Evolutionary conservation across 2,888 invertebrate genomes (phyloP).

Genomic region (Lochmaea crataegi): DNA sequence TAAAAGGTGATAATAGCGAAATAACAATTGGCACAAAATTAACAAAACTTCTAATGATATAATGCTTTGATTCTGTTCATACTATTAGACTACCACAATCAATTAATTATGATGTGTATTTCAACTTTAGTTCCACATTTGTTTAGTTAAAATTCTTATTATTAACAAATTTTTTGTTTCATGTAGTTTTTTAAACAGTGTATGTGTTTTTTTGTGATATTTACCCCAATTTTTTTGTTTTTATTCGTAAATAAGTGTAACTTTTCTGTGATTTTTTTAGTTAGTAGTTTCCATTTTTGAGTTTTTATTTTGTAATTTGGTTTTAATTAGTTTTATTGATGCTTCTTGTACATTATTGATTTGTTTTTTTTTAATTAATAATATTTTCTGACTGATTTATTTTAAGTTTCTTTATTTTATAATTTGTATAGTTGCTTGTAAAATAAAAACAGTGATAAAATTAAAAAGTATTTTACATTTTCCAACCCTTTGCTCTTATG

Average conservation of each 20-base stretch:
- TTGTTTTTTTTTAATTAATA: slow-evolving; percentile 29
- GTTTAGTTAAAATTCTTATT: too few relatives aligned
- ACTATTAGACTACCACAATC: too few relatives aligned
- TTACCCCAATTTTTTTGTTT: not conserved
- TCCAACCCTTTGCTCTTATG: too few relatives aligned
- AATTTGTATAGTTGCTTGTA: slow-evolving; percentile 35
- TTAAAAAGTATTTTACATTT: not conserved
- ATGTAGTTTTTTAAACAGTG: not conserved
- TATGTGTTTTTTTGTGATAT: not conserved
- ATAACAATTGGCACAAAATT: too few relatives aligned
- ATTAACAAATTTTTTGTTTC: not conserved
- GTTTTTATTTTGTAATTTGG: slow-evolving; percentile 4
- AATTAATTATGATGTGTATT: too few relatives aligned
- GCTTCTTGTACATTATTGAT: not conserved
- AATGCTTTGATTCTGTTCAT: too few relatives aligned
- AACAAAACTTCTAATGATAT: too few relatives aligned
- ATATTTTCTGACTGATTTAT: slow-evolving; percentile 34
- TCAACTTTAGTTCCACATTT: too few relatives aligned
- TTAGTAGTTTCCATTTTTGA: slow-evolving; percentile 10
- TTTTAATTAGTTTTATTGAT: not conserved
- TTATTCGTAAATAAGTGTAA: not conserved
- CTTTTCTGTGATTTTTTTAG: slow-evolving; percentile 9
- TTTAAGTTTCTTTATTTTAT: slow-evolving; percentile 21
- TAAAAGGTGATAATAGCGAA: too few relatives aligned
- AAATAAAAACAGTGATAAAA: slow-evolving; percentile 24